phyloP scores from a whole-genome alignment of 2,888 invertebrate species.

The Macrophya alboannulata region DNA sequence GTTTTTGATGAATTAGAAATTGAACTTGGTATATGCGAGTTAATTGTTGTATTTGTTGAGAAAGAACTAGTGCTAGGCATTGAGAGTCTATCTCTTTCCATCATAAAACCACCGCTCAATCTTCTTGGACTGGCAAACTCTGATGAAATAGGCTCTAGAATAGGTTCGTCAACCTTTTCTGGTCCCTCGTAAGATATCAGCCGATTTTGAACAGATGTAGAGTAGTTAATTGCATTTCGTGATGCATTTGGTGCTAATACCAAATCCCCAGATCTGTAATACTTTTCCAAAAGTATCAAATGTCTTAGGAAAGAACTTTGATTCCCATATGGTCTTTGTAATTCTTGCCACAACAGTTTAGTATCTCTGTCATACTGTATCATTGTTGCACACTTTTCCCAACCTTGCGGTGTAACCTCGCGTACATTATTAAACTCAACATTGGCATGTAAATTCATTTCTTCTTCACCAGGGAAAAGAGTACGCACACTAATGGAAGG shows the following conservation, averaged over 20 bases:
- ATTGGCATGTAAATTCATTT: conserved; percentile 89
- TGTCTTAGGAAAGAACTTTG: conserved; percentile 93
- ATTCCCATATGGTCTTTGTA: conserved; percentile 93
- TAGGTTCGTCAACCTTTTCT: conserved; percentile 77
- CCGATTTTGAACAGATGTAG: conserved; percentile 90
- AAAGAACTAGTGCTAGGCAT: conserved; percentile 58
- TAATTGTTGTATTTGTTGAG: conserved; percentile 53
- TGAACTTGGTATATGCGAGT: conserved; percentile 43
- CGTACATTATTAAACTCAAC: conserved; percentile 88
- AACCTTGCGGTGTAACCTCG: conserved; percentile 90
- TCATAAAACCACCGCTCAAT: conserved; percentile 75
- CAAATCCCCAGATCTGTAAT: conserved; percentile 91
- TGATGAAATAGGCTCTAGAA: conserved; percentile 72
- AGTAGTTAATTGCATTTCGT: conserved; percentile 89
- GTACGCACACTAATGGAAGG: conserved; percentile 92
- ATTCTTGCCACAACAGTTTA: conserved; percentile 89
- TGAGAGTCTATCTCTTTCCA: conserved; percentile 71
- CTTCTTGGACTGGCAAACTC: conserved; percentile 74
- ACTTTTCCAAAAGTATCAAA: conserved; percentile 91
- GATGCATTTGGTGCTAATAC: conserved; percentile 88
- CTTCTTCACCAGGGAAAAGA: conserved; percentile 91
- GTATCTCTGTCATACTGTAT: conserved; percentile 93
- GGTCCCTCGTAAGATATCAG: conserved; percentile 88
- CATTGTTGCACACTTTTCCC: conserved; percentile 91
- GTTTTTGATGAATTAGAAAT: conserved; percentile 59